A percentile compares a stretch with the other conserved stretches of the same genome.
phyloP scores from a whole-genome alignment of 2,113 vertebrate genomes.

The Callionymus lyra region DNA sequence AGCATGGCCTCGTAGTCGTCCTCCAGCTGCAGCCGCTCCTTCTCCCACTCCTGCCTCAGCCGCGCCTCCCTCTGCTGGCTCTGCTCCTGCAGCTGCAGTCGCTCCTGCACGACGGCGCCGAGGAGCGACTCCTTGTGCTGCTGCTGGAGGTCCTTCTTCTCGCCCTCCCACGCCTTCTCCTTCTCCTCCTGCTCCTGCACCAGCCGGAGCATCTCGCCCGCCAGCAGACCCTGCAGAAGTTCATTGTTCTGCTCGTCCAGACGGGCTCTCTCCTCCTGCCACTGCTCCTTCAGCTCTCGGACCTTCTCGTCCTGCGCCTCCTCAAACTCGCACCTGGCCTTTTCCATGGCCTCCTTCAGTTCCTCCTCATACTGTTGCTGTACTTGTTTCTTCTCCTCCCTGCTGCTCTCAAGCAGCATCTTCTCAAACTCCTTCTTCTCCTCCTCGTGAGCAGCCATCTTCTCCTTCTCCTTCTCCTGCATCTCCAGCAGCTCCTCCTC shows the following conservation, averaged over 20 bases:
- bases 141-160: conserved; percentile 53
- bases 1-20: conserved; percentile 62
- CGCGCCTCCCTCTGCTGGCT: conserved; percentile 52
- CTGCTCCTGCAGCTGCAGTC: conserved; percentile 18
- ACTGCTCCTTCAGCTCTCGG: conserved; percentile 48
- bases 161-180: conserved; percentile 59
- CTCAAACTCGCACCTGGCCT: conserved; percentile 37
- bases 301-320: conserved; percentile 47
- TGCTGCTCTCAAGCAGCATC: conserved; percentile 43
- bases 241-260: conserved; percentile 57
- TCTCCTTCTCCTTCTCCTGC: conserved; percentile 52
- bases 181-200: conserved; percentile 60
- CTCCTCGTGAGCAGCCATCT: conserved; percentile 28
- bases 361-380: conserved; percentile 46
- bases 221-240: conserved; percentile 56
- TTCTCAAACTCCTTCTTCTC: conserved; percentile 46
- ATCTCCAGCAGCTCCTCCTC: conserved; percentile 43
- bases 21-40: conserved; percentile 55
- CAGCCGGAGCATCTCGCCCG: conserved; percentile 54
- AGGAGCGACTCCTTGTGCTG: conserved; percentile 54
- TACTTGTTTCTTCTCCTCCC: conserved; percentile 54
- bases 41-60: conserved; percentile 59
- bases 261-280: conserved; percentile 56
- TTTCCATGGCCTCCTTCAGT: conserved; percentile 59
- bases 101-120: conserved; percentile 37